These are phyloP conservation scores for Anser cygnoides DNA, from an alignment of 2,113 vertebrate species.

Conservation along the genomic window DNA sequence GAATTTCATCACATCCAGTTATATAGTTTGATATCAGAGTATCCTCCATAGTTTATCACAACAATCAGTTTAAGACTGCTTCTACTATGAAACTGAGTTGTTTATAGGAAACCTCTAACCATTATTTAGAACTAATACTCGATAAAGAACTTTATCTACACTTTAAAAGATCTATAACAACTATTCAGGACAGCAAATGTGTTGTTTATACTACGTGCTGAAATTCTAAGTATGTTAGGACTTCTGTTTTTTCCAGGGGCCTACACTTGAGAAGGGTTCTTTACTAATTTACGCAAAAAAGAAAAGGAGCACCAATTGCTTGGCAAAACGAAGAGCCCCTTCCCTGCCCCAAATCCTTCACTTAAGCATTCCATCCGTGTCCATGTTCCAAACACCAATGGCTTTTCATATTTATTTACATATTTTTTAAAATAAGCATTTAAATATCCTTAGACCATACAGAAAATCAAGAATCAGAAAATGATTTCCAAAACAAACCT, in stretches of 20 bases:
- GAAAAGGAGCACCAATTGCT: background rate
- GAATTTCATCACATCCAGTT: background rate
- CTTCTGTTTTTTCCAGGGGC: background rate
- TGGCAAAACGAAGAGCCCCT: background rate
- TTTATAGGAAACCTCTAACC: background rate
- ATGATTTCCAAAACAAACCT: constrained; percentile 63
- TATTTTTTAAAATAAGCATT: constrained; percentile 50
- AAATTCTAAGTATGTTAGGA: constrained; percentile 12
- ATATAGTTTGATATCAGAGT: background rate
- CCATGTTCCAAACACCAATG: background rate
- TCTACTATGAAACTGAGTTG: background rate
- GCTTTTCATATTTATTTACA: background rate
- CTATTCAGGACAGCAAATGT: background rate
- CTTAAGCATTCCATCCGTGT: constrained; percentile 15
- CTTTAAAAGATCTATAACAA: background rate
- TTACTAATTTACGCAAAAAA: constrained; percentile 11
- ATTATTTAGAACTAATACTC: background rate
- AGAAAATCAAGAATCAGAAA: constrained; percentile 34
- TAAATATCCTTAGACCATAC: constrained; percentile 59
- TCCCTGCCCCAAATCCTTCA: constrained; percentile 26
- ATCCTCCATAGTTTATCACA: background rate
- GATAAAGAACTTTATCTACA: background rate
- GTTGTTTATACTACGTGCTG: background rate
- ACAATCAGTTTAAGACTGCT: background rate
- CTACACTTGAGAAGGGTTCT: background rate